Percentiles rank a stretch among this genome's conserved stretches.
Conservation (phyloP, 2,113 vertebrate genomes). For the Rattus rattus region DNA sequence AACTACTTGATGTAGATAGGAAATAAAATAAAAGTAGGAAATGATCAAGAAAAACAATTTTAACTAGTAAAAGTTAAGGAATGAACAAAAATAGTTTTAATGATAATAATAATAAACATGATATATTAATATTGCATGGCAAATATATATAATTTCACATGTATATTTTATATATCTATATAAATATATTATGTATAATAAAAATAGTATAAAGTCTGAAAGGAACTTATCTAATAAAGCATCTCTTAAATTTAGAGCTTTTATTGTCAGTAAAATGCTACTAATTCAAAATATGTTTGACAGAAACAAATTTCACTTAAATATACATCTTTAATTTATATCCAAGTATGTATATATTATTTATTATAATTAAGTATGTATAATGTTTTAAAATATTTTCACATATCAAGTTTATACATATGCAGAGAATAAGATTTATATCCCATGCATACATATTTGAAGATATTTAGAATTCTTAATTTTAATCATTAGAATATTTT, state of each 20-base stretch:
- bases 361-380: neutral
- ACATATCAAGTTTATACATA: neutral
- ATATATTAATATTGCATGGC: no score
- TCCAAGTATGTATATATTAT: neutral
- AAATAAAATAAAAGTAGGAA: constrained; percentile 35
- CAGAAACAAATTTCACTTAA: constrained; percentile 5
- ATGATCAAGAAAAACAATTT: constrained; percentile 41
- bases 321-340: neutral
- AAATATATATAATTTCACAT: no score
- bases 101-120: no score
- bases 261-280: constrained; percentile 33
- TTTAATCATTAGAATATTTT: neutral
- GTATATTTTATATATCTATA: no score
- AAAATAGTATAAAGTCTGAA: constrained; percentile 4
- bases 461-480: constrained; percentile 13
- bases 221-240: neutral
- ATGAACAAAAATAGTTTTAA: constrained; percentile 9
- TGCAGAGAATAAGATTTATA: neutral
- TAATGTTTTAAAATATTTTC: neutral
- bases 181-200: neutral
- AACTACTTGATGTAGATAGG: neutral
- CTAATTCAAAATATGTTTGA: neutral
- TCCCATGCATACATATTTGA: neutral
- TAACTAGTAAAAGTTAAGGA: neutral
- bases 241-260: constrained; percentile 64